A percentile compares a stretch with the other conserved stretches of the same genome.
Evolutionary conservation across 1,140 invertebrate genomes (phyloP).

Genomic region (Drosophila baimaii): DNA sequence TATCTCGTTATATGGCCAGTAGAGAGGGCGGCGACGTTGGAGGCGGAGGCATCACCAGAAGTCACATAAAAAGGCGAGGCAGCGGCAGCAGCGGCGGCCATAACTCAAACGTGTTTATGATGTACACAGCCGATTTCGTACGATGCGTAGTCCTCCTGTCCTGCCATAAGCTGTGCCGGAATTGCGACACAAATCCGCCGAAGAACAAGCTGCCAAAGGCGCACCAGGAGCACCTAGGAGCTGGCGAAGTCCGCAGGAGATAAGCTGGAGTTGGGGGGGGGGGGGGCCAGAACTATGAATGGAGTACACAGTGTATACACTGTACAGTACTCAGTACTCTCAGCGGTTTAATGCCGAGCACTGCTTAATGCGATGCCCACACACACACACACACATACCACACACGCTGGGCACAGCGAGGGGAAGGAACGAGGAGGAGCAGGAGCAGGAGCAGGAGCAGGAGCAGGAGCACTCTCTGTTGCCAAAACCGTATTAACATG

Average conservation of each 20-base stretch:
- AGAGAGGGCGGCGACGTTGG: background rate
- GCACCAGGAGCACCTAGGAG: background rate
- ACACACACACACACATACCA: too few species aligned
- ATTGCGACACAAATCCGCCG: constrained; percentile 46
- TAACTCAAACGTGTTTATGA: constrained; percentile 80
- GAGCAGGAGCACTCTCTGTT: background rate
- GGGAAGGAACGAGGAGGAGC: background rate
- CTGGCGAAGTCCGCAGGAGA: background rate
- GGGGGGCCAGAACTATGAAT: constrained; percentile 30
- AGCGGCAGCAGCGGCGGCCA: constrained; percentile 43
- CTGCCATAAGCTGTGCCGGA: constrained; percentile 23
- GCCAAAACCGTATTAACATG: constrained; percentile 56
- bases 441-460: background rate
- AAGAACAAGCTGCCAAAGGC: constrained; percentile 15
- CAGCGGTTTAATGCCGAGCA: constrained; percentile 50
- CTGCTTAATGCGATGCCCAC: constrained; percentile 50
- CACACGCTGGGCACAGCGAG: too few species aligned
- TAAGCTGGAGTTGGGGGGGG: constrained; percentile 9
- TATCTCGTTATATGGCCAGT: constrained; percentile 77
- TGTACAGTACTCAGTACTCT: constrained; percentile 33
- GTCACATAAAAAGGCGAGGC: constrained; percentile 65
- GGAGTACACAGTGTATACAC: constrained; percentile 15
- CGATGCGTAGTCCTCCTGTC: constrained; percentile 16
- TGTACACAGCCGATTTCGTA: constrained; percentile 56
- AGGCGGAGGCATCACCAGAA: constrained; percentile 45